Evolutionary conservation across 2,888 invertebrate genomes (phyloP), one percentile per base, ranked within the genome.

Genomic region (Euplexia lucipara): DNA sequence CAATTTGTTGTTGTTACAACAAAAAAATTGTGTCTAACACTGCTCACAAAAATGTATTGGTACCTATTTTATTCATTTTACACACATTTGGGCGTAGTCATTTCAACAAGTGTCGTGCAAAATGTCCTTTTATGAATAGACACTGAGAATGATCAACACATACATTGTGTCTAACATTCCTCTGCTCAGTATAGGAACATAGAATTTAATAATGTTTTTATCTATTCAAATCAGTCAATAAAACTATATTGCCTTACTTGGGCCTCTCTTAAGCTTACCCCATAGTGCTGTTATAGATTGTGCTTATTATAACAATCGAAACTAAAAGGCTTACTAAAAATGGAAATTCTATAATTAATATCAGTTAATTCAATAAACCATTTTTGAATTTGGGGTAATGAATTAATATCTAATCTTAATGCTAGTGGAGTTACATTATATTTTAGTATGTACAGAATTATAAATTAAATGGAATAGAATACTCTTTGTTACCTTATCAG

Each of bases 211-310:
- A 34, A 39, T 52, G 42, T 45, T 41, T 49, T 45, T 39, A 32
- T 42, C 16, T 53, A 59, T 47, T 64, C 37, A 48, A 64, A 70
- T 34, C 16, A 32, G 42, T 14, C 14, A 16, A 64, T 64, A 47
- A 44, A 48, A 48, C 12, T 57, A 18, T 39, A 37, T 41, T 42
- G 57, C 52, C 58, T 34, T 7, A 37, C 5, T 35, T 4, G 32
- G 44, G 35, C 49, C 26, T 10, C 34, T 22, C 32, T 30, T 5
- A 39, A 53, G 20, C n/a, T n/a, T 53, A 26, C 14, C 3, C 37
- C 2, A 35, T 49, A 58, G 16, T 2, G 5, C 18, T 45, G 3
- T 20, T 26, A 47, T 16, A 5, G 8, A 41, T 65, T n/a, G n/a
- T 26, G 16, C 16, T 9, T 2, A 26, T 26, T 16, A 41, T 34